Conservation (phyloP, 1,140 invertebrate genomes). For the Kradibia gibbosae region DNA sequence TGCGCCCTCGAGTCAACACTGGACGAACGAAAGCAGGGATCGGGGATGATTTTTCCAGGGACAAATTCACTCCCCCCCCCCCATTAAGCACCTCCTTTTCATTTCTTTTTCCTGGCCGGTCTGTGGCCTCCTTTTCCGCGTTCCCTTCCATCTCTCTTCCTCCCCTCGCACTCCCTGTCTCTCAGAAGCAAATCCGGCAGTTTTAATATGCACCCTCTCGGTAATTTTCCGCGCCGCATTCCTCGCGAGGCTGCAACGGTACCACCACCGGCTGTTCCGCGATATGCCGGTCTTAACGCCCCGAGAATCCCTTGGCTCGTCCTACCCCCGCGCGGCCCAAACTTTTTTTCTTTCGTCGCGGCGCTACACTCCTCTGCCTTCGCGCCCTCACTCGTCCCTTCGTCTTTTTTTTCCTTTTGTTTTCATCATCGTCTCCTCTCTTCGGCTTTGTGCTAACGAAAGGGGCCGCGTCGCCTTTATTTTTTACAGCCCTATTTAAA, state of each 20-base stretch:
- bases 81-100: neutral
- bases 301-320: slow-evolving; percentile 35
- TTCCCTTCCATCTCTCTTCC: slow-evolving; percentile 49
- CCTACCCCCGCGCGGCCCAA: too few species aligned
- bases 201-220: slow-evolving; percentile 72
- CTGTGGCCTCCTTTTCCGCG: neutral
- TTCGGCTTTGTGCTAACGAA: neutral
- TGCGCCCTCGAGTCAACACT: slow-evolving; percentile 60
- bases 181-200: slow-evolving; percentile 71
- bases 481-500: slow-evolving; percentile 72
- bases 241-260: slow-evolving; percentile 61
- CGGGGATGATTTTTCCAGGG: neutral
- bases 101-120: neutral
- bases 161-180: slow-evolving; percentile 25
- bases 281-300: slow-evolving; percentile 18
- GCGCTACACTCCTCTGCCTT: neutral
- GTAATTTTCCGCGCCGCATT: slow-evolving; percentile 71
- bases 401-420: too few species aligned
- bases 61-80: neutral
- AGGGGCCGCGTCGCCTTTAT: slow-evolving; percentile 62
- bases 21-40: neutral
- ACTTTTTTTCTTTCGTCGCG: slow-evolving; percentile 1
- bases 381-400: slow-evolving; percentile 49
- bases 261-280: slow-evolving; percentile 4
- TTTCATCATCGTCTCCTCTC: too few species aligned